phyloP scores from a whole-genome alignment of 1,140 invertebrate genomes.

The Drosophila biarmipes region DNA sequence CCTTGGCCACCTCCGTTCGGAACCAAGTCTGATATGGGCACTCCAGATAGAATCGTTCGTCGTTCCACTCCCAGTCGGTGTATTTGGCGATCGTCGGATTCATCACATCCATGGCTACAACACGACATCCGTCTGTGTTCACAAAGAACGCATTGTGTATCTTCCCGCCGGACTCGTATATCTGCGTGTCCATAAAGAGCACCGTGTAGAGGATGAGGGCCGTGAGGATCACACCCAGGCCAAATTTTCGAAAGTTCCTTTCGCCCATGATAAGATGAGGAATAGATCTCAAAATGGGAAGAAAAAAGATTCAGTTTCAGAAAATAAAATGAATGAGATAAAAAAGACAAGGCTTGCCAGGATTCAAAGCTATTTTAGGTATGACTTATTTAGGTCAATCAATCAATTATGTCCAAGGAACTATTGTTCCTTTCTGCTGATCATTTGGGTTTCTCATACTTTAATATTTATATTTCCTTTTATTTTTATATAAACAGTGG shows the following conservation, averaged over 20 bases:
- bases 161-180: neutral
- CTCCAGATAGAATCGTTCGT: neutral
- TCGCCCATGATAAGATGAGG: neutral
- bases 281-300: neutral
- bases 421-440: too few species aligned
- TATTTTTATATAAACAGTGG: too few species aligned
- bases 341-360: neutral
- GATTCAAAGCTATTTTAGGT: neutral
- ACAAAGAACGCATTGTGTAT: constrained; percentile 38
- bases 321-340: neutral
- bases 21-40: constrained; percentile 25
- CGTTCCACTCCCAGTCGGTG: neutral
- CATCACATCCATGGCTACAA: constrained; percentile 37
- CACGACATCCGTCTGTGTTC: constrained; percentile 32
- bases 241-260: constrained; percentile 22
- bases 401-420: too few species aligned
- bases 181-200: constrained; percentile 7
- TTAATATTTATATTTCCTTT: too few species aligned
- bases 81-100: constrained; percentile 14
- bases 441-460: too few species aligned
- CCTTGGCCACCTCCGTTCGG: neutral
- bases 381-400: too few species aligned
- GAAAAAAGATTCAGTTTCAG: neutral
- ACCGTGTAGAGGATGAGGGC: constrained; percentile 5
- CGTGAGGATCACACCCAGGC: constrained; percentile 4